These are phyloP conservation scores for Spermophilus dauricus DNA, from an alignment of 2,113 vertebrate genomes.

Conservation along the genomic window DNA sequence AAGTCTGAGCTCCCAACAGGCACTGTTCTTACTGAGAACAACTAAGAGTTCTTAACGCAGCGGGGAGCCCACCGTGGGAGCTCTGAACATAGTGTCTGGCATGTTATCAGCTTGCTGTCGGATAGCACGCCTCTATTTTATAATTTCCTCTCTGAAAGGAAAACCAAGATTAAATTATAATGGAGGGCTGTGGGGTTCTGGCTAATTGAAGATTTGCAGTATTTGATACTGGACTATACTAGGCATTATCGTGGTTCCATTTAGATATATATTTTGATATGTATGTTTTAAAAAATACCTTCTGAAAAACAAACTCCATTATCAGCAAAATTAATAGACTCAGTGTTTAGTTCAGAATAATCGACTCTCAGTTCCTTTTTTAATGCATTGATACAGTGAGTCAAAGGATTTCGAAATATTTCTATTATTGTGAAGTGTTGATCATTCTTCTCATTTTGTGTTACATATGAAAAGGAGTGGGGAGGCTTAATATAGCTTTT, in stretches of 20 bases:
- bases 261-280: constrained; percentile 43
- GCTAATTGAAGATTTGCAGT: constrained; percentile 19
- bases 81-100: background rate
- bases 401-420: constrained; percentile 8
- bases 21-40: constrained; percentile 2
- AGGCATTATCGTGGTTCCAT: constrained; percentile 1
- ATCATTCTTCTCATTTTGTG: background rate
- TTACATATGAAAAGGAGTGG: constrained; percentile 18
- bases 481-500: background rate
- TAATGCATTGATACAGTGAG: constrained; percentile 10
- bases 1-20: background rate
- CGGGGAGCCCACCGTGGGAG: background rate
- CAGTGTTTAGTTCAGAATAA: constrained; percentile 4
- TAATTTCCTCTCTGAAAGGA: constrained; percentile 58
- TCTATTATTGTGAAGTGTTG: background rate
- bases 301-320: background rate
- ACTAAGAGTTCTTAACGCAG: constrained; percentile 32
- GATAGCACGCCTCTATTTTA: background rate
- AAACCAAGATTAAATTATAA: constrained; percentile 67
- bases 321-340: constrained; percentile 23
- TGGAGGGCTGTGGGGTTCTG: background rate
- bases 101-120: background rate
- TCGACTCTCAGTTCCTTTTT: background rate
- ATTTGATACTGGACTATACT: background rate
- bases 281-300: constrained; percentile 47